Conservation (phyloP, 2,888 invertebrate species). For the Mechanitis mazaeus region DNA sequence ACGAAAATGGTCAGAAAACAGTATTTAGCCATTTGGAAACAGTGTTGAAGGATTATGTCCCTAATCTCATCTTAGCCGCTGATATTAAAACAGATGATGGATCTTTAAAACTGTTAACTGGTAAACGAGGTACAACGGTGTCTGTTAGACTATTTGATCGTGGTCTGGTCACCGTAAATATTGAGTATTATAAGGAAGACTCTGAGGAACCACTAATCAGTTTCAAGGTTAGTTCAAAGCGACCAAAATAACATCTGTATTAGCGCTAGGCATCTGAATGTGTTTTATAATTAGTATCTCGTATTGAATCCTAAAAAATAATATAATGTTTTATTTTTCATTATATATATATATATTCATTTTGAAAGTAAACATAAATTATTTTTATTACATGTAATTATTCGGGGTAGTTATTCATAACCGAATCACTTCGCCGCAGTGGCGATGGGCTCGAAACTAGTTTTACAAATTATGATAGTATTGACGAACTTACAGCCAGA, state of each 20-base stretch:
- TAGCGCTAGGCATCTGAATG: conserved; percentile 10
- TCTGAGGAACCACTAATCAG: conserved; percentile 83
- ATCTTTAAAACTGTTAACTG: conserved; percentile 81
- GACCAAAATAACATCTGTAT: conserved; percentile 27
- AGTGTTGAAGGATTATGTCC: conserved; percentile 83
- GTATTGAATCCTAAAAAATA: neutral
- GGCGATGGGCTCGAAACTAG: too few species aligned
- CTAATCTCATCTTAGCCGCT: conserved; percentile 81
- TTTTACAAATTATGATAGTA: too few species aligned
- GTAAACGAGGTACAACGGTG: conserved; percentile 82
- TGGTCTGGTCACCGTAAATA: conserved; percentile 87
- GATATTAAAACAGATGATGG: conserved; percentile 83
- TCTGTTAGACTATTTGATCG: conserved; percentile 84
- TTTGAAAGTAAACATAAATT: neutral
- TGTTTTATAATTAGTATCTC: conserved; percentile 11
- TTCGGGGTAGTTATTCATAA: too few species aligned
- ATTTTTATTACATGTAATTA: too few species aligned
- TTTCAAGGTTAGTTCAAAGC: conserved; percentile 81
- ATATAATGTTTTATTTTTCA: neutral
- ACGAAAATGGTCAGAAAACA: conserved; percentile 79
- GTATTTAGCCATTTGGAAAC: conserved; percentile 82
- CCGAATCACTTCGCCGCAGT: too few species aligned
- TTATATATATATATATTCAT: neutral
- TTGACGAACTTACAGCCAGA: too few species aligned
- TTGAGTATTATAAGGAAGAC: conserved; percentile 88